phyloP scores from a whole-genome alignment of 2,113 vertebrate genomes.

The Chlamydotis undulata region DNA sequence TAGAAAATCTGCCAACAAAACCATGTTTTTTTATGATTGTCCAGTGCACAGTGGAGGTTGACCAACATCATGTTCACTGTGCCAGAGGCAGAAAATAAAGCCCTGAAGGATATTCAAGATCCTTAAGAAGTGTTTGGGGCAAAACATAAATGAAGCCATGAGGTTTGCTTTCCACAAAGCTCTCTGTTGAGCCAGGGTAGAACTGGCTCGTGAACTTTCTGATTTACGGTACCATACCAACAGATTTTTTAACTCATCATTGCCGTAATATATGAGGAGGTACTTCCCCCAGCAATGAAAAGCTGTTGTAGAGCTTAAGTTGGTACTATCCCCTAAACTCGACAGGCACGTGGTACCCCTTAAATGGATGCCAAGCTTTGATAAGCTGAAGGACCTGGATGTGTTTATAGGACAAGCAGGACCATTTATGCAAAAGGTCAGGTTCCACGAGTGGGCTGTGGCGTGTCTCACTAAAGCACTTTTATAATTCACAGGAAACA shows the following conservation, averaged over 20 bases:
- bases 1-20: background rate
- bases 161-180: background rate
- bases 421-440: background rate
- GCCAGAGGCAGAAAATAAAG: background rate
- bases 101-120: background rate
- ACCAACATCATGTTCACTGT: background rate
- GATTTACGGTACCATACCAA: background rate
- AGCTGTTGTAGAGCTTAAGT: background rate
- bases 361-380: background rate
- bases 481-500: background rate
- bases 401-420: background rate
- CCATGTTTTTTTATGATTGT: background rate
- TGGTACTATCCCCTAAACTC: background rate
- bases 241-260: background rate
- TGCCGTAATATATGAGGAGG: background rate
- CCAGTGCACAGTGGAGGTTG: background rate
- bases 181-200: background rate
- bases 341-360: background rate
- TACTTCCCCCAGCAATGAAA: background rate
- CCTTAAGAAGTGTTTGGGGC: background rate
- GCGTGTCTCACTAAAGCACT: background rate
- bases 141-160: background rate
- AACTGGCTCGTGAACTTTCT: background rate
- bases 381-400: fast-evolving
- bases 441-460: background rate